These are phyloP conservation scores for Monopis laevigella DNA, from an alignment of 2,888 invertebrate genomes.

Conservation along the genomic window DNA sequence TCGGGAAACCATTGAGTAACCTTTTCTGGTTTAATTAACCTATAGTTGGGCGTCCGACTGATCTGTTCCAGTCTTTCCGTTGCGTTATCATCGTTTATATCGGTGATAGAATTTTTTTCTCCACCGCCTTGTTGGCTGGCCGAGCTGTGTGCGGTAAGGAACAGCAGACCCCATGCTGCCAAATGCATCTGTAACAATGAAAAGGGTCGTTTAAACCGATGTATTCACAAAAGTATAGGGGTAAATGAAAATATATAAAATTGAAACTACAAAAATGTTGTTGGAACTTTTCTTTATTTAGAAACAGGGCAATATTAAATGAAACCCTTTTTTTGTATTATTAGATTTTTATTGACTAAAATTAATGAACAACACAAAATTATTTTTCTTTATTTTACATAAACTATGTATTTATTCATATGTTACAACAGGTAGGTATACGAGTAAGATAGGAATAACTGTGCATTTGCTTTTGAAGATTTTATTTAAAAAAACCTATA, in stretches of 20 bases:
- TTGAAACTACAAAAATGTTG: constrained; percentile 56
- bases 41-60: constrained; percentile 65
- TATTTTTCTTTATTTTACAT: constrained; percentile 26
- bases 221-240: constrained; percentile 15
- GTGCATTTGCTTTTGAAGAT: constrained; percentile 7
- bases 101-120: constrained; percentile 46
- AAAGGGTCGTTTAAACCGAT: constrained; percentile 31
- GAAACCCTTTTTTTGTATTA: constrained; percentile 57
- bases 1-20: constrained; percentile 70
- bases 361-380: too few species aligned
- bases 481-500: too few species aligned
- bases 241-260: constrained; percentile 32
- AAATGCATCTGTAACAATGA: constrained; percentile 58
- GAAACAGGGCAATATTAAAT: constrained; percentile 53
- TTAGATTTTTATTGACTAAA: constrained; percentile 42
- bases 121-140: constrained; percentile 44
- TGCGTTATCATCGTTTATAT: constrained; percentile 31
- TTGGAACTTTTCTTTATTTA: constrained; percentile 56
- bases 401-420: neutral
- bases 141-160: constrained; percentile 31
- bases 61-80: constrained; percentile 61
- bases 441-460: neutral
- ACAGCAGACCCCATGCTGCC: constrained; percentile 32
- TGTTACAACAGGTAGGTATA: neutral
- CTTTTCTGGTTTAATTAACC: constrained; percentile 63